A percentile compares a stretch with the other conserved stretches of the same genome.
phyloP scores from a whole-genome alignment of 2,888 invertebrate genomes.

The Lordiphosa fenestrarum region DNA sequence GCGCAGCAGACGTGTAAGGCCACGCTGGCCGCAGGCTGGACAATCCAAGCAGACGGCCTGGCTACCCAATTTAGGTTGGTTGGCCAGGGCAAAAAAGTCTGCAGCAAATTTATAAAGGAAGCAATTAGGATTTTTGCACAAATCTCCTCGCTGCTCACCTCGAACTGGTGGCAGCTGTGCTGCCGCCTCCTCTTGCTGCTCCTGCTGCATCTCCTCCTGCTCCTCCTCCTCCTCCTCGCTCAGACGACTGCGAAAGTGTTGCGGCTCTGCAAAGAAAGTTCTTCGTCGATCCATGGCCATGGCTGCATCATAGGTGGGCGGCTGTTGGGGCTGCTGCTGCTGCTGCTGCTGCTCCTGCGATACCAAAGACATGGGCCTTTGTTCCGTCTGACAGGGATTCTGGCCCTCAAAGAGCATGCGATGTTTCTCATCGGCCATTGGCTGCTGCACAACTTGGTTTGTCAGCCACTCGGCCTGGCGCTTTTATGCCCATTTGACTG shows the following conservation, averaged over 20 bases:
- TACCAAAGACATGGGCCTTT: slow-evolving; percentile 1
- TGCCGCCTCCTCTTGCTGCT: background rate
- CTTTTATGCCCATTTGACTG: slow-evolving; percentile 8
- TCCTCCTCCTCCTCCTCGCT: background rate
- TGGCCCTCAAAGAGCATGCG: slow-evolving; percentile 53
- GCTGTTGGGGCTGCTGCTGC: slow-evolving; percentile 23
- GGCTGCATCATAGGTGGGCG: slow-evolving; percentile 45
- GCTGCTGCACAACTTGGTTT: background rate
- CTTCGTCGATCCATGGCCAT: slow-evolving; percentile 21
- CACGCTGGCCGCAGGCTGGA: slow-evolving; percentile 46
- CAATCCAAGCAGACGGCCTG: slow-evolving; percentile 30
- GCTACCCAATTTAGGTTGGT: slow-evolving; percentile 25
- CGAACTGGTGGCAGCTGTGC: slow-evolving; percentile 20
- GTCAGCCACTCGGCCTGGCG: background rate
- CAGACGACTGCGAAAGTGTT: slow-evolving; percentile 12
- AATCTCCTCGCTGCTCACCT: slow-evolving; percentile 21
- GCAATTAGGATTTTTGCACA: background rate
- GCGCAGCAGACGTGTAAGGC: slow-evolving; percentile 21
- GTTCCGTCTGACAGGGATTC: slow-evolving; percentile 21
- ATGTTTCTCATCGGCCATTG: slow-evolving; percentile 49
- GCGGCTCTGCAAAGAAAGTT: slow-evolving; percentile 27
- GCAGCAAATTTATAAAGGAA: background rate
- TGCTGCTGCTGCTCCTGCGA: slow-evolving; percentile 12
- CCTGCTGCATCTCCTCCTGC: too few relatives aligned
- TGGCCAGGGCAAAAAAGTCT: slow-evolving; percentile 34